Conservation (phyloP, 2,888 invertebrate species). For the Drosophila nr. perissopoda region DNA sequence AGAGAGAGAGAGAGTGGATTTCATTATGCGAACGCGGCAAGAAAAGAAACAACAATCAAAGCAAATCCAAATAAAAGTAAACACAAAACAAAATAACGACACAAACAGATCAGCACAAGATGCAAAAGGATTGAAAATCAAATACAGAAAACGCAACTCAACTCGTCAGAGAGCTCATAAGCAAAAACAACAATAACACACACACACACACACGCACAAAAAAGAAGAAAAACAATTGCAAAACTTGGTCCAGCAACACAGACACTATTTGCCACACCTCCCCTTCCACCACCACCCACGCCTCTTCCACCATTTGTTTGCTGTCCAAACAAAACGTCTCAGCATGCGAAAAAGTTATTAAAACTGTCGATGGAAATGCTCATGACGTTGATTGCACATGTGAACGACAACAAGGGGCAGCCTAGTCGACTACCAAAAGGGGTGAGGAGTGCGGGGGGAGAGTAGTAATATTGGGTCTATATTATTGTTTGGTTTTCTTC, state of each 20-base stretch:
- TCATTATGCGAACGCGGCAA: slow-evolving; percentile 36
- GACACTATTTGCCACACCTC: neutral
- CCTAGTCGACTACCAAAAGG: neutral
- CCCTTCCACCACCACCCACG: neutral
- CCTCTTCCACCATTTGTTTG: slow-evolving; percentile 10
- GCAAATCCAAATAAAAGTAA: slow-evolving; percentile 30
- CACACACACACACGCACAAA: neutral
- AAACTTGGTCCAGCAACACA: slow-evolving; percentile 42
- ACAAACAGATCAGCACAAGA: slow-evolving; percentile 41
- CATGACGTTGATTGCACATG: slow-evolving; percentile 64
- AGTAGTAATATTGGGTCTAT: slow-evolving; percentile 6
- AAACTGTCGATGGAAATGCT: slow-evolving; percentile 72
- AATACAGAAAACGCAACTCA: slow-evolving; percentile 5
- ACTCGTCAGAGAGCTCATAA: slow-evolving; percentile 21
- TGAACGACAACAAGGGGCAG: slow-evolving; percentile 41
- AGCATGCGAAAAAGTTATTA: slow-evolving; percentile 70
- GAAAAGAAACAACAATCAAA: slow-evolving; percentile 17
- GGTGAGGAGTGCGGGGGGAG: neutral
- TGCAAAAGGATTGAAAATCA: slow-evolving; percentile 30
- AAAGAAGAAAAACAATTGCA: slow-evolving; percentile 17
- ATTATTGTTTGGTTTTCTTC: slow-evolving; percentile 35
- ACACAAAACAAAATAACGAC: slow-evolving; percentile 35
- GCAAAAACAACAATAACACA: slow-evolving; percentile 14
- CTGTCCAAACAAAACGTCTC: slow-evolving; percentile 65
- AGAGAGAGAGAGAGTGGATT: slow-evolving; percentile 19